Percentiles rank a stretch among this genome's conserved stretches.
Evolutionary conservation across 2,113 vertebrate species (phyloP).

Genomic region (Hemicordylus capensis): DNA sequence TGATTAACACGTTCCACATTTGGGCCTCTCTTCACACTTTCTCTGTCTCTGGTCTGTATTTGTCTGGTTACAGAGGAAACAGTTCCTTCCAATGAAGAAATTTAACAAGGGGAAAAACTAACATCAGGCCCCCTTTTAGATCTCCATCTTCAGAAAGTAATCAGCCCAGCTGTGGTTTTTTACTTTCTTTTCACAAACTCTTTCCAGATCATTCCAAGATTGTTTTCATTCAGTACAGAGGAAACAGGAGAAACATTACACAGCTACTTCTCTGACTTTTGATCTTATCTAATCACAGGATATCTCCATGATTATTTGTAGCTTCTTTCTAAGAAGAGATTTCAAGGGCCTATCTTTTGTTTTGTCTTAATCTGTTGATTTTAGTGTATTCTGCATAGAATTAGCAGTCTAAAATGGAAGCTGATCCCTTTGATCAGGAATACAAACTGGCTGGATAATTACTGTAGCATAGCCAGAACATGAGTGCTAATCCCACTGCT

Average conservation of each 20-base stretch:
- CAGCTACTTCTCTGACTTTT: neutral
- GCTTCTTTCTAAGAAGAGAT: neutral
- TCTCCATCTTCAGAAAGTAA: constrained; percentile 4
- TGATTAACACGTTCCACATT: constrained; percentile 4
- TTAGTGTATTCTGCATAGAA: neutral
- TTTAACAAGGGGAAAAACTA: neutral
- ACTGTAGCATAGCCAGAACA: neutral
- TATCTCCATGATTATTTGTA: neutral
- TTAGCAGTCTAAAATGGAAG: neutral
- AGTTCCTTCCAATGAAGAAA: constrained; percentile 12
- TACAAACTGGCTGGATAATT: neutral
- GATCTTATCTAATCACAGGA: neutral
- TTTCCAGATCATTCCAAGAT: neutral
- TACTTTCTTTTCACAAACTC: neutral
- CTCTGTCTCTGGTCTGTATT: neutral
- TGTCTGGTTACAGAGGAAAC: neutral
- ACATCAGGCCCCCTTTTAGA: neutral
- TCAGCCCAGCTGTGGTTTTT: neutral
- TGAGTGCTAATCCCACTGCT: neutral
- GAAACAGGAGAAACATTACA: neutral
- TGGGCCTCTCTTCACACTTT: constrained; percentile 6
- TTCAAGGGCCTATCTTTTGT: neutral
- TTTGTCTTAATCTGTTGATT: neutral
- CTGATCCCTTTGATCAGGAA: neutral
- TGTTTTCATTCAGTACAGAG: neutral